Evolutionary conservation across 2,113 vertebrate genomes (phyloP), one percentile per base, ranked within the genome.

Genomic region (Cacatua alba): DNA sequence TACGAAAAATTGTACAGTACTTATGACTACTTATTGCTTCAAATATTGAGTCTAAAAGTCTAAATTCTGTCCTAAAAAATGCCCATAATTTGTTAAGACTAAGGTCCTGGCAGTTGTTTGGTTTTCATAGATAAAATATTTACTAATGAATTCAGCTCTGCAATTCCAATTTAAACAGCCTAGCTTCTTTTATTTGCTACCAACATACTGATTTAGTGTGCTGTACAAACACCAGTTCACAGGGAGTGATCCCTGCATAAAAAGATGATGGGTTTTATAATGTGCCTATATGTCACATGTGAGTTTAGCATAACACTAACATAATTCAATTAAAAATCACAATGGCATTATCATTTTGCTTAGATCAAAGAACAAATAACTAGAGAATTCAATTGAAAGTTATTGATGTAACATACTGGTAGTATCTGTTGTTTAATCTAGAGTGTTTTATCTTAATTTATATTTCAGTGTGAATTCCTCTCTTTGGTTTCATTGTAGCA

Each of bases 301-400:
- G 70, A 52, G 29, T 82, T 96, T 91, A 97, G 65, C 26, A 69
- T 95, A 88, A 77, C 23, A 82, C 11, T 52, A 70, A 75, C 21
- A 46, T 70, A 96, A 97, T 96, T 93, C 63, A 96, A 96, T 97
- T 97, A 97, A 90, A 97, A 97, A 93, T 87, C 91, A 95, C 91
- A 97, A 93, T 76, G 19, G 13, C 33, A 91, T 97, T 97, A 92
- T 97, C 94, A 57, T 70, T 93, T 52, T 95, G 74, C 68, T 94
- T 86, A 96, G 82, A 94, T 92, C 90, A 97, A 95, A 97, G 85
- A 97, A 95, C 39, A 95, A 94, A 91, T 91, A 89, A 63, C 39
- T 43, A 94, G 71, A 92, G n/a, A 95, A 96, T 82, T 88, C 78
- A 96, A 93, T 97, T 97, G 97, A 97, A 97, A 97, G 46, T 86